Percentiles rank a stretch among this genome's conserved stretches.
Conservation (phyloP, 37 sponge, comb jelly and placozoan species). For the Diacarnus erythraeanus region DNA sequence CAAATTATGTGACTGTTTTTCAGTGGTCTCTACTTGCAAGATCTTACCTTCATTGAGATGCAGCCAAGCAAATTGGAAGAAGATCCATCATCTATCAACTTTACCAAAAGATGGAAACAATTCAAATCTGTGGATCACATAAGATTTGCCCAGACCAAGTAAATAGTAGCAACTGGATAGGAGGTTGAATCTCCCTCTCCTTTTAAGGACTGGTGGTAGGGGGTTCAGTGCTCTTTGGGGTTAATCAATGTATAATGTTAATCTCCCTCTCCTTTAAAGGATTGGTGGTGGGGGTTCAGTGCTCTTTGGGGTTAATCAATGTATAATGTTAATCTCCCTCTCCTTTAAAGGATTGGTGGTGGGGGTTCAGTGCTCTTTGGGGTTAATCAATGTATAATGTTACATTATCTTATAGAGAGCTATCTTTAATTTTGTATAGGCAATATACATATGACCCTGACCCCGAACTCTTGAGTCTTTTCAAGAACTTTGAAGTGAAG, state of each 20-base stretch:
- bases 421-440: slow-evolving; percentile 16
- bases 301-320: too few species aligned
- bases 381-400: too few species aligned
- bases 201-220: too few species aligned
- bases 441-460: slow-evolving; percentile 62
- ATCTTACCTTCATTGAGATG: slow-evolving; percentile 70
- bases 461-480: slow-evolving; percentile 51
- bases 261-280: too few species aligned
- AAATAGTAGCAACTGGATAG: too few species aligned
- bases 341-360: too few species aligned
- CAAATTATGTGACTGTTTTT: not conserved
- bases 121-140: slow-evolving; percentile 76
- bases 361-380: too few species aligned
- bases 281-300: too few species aligned
- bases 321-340: too few species aligned
- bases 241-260: too few species aligned
- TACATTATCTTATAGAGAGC: not conserved
- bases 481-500: slow-evolving; percentile 44
- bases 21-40: slow-evolving; percentile 75
- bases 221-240: too few species aligned
- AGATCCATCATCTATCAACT: slow-evolving; percentile 47
- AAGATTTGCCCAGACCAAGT: slow-evolving; percentile 72
- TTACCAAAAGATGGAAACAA: slow-evolving; percentile 75
- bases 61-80: slow-evolving; percentile 51
- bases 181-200: too few species aligned